A percentile compares a stretch with the other conserved stretches of the same genome.
Conservation (phyloP, 2,113 vertebrate species). For the Hippocampus mohnikei region DNA sequence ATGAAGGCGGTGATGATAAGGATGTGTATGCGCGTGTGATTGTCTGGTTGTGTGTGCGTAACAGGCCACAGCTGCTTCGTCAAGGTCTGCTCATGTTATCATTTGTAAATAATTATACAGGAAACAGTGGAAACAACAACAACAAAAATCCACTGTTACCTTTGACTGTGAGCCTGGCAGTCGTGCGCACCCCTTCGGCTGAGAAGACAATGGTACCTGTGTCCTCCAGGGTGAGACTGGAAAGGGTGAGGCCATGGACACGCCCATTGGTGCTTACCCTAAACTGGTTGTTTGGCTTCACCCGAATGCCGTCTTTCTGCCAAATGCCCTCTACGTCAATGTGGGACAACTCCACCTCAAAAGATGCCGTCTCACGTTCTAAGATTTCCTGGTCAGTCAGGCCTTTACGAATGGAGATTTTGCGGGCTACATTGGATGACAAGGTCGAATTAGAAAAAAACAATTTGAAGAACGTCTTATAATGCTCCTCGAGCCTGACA, state of each 20-base stretch:
- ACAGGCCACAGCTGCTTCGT: too few relatives aligned
- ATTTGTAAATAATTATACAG: not conserved
- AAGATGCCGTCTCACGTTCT: conserved; percentile 84
- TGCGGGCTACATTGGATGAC: conserved; percentile 73
- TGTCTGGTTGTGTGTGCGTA: too few relatives aligned
- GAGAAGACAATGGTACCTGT: conserved; percentile 83
- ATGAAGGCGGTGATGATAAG: too few relatives aligned
- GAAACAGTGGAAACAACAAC: not conserved
- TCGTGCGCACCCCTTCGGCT: conserved; percentile 77
- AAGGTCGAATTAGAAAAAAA: not conserved
- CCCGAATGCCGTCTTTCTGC: conserved; percentile 83
- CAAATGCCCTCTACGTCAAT: conserved; percentile 79
- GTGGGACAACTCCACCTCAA: conserved; percentile 88
- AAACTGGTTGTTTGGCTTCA: conserved; percentile 79
- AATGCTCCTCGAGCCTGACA: not conserved
- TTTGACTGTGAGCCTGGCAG: conserved; percentile 77
- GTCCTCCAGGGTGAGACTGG: conserved; percentile 80
- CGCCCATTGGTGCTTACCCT: conserved; percentile 74
- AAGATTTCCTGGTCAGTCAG: conserved; percentile 78
- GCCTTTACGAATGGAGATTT: conserved; percentile 75
- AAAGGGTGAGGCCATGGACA: conserved; percentile 79
- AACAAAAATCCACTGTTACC: conserved; percentile 46
- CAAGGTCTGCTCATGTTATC: not conserved
- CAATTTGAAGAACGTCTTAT: not conserved
- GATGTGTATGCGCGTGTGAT: too few relatives aligned